Base-by-base conservation (phyloP, 2,888 invertebrate genomes). In the Hermodice carunculata region DNA sequence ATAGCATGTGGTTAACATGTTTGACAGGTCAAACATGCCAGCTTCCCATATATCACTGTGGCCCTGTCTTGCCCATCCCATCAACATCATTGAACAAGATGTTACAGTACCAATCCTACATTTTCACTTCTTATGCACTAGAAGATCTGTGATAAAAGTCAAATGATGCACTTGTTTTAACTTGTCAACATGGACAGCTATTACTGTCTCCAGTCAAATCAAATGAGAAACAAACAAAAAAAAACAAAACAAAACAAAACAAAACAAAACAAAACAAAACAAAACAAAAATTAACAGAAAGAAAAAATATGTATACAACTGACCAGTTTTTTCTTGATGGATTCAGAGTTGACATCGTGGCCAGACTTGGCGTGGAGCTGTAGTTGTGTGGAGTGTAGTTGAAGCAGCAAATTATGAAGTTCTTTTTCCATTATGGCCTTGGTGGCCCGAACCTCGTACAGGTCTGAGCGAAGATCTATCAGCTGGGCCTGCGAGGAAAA, bases 401-500 rank as follows among this genome's bases (percentile, higher is more conserved):
- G 90, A 37, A 90, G 86, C 70, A 91, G 82, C 67, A 91, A 83
- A 67, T 89, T 89, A 78, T 90, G 90, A 61, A 90, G 85, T 79
- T 92, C 91, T 73, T 90, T 89, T 78, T 91, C 90, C 66, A 90
- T 79, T 31, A 89, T 86, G 72, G 88, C 87, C 67, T 89, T 88
- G 58, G 88, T 87, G 17, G 92, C 90, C 79, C 91, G 88, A 17
- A 92, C 90, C 75, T 93, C 92, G 56, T 91, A 89, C 76, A 93
- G 85, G 81, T 93, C 92, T 59, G 91, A 90, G 77, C 92, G 89
- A 88, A 92, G 89, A 79, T 92, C 91, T 59, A 92, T 90, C 71
- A 94, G 87, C 86, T 94, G 93, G 63, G 93, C 93, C 93, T 93
- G 88, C 58, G 87, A 85, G 67, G 71, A 64, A 84, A 22, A 37